A percentile compares a stretch with the other conserved stretches of the same genome.
Conservation (phyloP, 2,888 invertebrate species). For the Ochropacha duplaris region DNA sequence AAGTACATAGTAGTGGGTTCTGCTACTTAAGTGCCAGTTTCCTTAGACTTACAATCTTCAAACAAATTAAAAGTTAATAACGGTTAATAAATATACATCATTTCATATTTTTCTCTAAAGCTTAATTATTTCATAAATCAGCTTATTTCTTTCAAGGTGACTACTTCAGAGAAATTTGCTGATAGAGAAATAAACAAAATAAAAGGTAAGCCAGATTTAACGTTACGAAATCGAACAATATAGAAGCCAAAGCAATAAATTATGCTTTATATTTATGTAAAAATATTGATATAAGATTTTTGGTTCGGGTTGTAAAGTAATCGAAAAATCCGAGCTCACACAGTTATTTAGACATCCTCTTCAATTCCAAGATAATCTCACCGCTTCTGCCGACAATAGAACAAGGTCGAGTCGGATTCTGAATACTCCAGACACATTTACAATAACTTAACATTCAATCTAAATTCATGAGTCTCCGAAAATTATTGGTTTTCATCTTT, state of each 20-base stretch:
- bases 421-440: not conserved
- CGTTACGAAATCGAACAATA: not conserved
- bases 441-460: conserved; percentile 1
- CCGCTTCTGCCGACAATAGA: not conserved
- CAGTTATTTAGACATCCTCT: not conserved
- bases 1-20: too few species aligned
- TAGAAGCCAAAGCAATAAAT: not conserved
- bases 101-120: too few species aligned
- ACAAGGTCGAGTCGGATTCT: not conserved
- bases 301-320: not conserved
- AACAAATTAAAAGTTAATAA: too few species aligned
- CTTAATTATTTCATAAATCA: too few species aligned
- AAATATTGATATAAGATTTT: not conserved
- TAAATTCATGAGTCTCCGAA: not conserved
- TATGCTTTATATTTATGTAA: not conserved
- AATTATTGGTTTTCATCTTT: not conserved
- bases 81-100: too few species aligned
- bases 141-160: too few species aligned
- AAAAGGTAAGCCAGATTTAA: too few species aligned
- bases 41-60: too few species aligned
- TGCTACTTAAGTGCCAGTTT: too few species aligned
- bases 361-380: not conserved
- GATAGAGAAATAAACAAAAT: too few species aligned
- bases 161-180: too few species aligned
- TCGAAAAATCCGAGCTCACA: not conserved